Base-by-base conservation (phyloP, 2,888 invertebrate species). In the Bimastos eiseni region DNA sequence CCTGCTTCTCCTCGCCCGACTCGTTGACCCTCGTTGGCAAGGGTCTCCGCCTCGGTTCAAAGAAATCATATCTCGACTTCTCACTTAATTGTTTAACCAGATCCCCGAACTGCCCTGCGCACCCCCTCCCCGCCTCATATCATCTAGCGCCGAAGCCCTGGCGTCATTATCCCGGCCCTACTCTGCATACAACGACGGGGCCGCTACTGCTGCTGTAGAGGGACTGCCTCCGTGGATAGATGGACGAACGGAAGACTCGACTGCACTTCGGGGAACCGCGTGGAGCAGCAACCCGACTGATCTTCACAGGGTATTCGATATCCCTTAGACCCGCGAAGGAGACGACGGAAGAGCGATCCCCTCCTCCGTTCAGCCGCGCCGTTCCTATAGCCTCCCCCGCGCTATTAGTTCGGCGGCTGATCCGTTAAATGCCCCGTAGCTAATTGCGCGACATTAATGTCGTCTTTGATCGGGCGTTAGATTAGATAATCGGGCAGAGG, bases 41-140 rank as follows among this genome's bases (percentile, higher is more conserved):
- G n/a, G 70, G 55, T 55, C 33, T 36, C 36, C 86, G 86, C 17
- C 37, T 36, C 86, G 36, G 36, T 86, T 86, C 86, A 86, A 86
- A 86, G 86, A 33, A 86, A 86, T 86, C 86, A 36, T 86, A 86
- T 86, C 86, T 86, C 86, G 34, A 30, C 36, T 21, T 36, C 15
- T 41, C 34, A n/a, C 86, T 86, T 86, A 86, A 86, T 86, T 86
- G 86, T 86, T 86, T 86, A 34, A 21, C 86, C 34, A 86, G 37
- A 34, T 86, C 86, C 37, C 86, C 13, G 21, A 34, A 21, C 33
- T 34, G 13, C 86, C 24, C 36, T 24, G 13, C 86, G 30, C 36
- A 5, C n/a, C 19, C 86, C 3, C 86, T 5, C 36, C 86, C 13
- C 21, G 1, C 6, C 24, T 4, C 6, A 37, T 36, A 21, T 21